These are phyloP conservation scores for Drosophila ananassae DNA, from an alignment of 1,140 invertebrate genomes.

Conservation along the genomic window DNA sequence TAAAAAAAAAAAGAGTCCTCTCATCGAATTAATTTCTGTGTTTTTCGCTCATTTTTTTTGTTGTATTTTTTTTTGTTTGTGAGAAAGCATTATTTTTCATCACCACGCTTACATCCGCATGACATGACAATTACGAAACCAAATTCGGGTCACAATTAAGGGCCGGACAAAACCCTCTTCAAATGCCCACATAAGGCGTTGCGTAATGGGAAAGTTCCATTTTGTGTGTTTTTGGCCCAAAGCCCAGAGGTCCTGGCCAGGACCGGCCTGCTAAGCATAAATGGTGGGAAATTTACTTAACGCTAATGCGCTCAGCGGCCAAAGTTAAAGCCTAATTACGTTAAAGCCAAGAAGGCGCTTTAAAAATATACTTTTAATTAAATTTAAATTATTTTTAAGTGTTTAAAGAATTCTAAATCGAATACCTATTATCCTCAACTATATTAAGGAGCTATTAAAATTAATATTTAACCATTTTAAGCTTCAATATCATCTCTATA, in stretches of 20 bases:
- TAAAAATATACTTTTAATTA: too few relatives aligned
- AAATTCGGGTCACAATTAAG: constrained; percentile 24
- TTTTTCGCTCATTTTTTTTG: background rate
- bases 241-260: background rate
- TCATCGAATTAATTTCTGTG: background rate
- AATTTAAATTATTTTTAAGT: too few relatives aligned
- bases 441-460: too few relatives aligned
- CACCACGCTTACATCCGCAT: constrained; percentile 32
- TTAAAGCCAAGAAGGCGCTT: constrained; percentile 33
- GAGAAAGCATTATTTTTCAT: constrained; percentile 25
- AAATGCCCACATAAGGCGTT: constrained; percentile 1
- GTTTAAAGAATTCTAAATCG: too few relatives aligned
- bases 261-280: constrained; percentile 11
- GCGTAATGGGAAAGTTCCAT: constrained; percentile 15
- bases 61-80: constrained; percentile 1
- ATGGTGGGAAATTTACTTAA: constrained; percentile 42
- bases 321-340: constrained; percentile 61
- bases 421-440: too few relatives aligned
- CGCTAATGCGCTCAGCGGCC: constrained; percentile 43
- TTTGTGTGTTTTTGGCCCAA: constrained; percentile 1
- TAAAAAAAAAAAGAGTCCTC: background rate
- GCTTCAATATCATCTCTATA: too few relatives aligned
- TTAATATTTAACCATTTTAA: too few relatives aligned
- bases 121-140: constrained; percentile 40
- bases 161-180: background rate